These are phyloP conservation scores for Drosophila parabipectinata DNA, from an alignment of 1,140 invertebrate species.

Conservation along the genomic window DNA sequence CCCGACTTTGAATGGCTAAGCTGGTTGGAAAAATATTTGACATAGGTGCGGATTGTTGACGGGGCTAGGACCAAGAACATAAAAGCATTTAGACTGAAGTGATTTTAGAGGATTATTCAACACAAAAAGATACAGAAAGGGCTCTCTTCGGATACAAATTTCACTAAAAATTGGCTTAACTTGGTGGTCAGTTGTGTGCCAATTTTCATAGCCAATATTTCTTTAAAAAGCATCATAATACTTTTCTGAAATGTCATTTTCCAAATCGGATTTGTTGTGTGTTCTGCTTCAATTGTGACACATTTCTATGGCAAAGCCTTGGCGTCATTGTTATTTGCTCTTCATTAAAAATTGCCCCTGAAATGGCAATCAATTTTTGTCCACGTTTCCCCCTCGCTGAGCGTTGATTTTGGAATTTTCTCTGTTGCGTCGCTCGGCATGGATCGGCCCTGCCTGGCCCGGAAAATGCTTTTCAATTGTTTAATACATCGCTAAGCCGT, in stretches of 20 bases:
- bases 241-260: constrained; percentile 23
- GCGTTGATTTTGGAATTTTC: constrained; percentile 11
- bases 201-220: constrained; percentile 10
- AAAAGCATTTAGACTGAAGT: constrained; percentile 22
- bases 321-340: constrained; percentile 62
- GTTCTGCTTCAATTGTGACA: constrained; percentile 27
- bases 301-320: constrained; percentile 38
- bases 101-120: constrained; percentile 2
- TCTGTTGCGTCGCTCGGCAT: constrained; percentile 18
- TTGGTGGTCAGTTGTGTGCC: too few species aligned
- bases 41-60: constrained; percentile 46
- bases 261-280: constrained; percentile 27
- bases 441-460: constrained; percentile 11
- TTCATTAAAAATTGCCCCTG: constrained; percentile 79
- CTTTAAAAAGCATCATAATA: constrained; percentile 36
- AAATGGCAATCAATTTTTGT: constrained; percentile 72
- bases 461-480: constrained; percentile 76
- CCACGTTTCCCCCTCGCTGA: constrained; percentile 8
- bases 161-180: too few species aligned
- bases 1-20: constrained; percentile 42
- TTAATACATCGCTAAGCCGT: constrained; percentile 76
- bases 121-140: background rate
- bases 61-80: constrained; percentile 12
- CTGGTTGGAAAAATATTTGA: constrained; percentile 50
- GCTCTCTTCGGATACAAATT: background rate